Evolutionary conservation across 2,888 invertebrate genomes (phyloP).

Genomic region (Octodonta nipae): DNA sequence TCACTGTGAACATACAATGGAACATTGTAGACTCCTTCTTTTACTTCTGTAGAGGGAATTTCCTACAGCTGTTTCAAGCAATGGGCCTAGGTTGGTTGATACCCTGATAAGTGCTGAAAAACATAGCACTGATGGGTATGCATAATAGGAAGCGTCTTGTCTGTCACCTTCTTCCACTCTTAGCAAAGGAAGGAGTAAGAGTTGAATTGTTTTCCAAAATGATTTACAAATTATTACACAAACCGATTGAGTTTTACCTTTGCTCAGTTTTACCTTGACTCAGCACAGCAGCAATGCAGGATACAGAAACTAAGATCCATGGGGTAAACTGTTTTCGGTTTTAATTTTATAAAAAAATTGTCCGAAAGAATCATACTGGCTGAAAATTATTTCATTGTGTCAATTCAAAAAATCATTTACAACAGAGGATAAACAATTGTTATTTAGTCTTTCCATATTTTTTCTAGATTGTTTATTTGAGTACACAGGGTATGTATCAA

Average conservation of each 20-base stretch:
- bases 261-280: no score
- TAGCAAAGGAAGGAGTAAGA: slow-evolving; percentile 39
- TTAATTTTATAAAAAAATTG: slow-evolving; percentile 61
- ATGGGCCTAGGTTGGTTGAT: slow-evolving; percentile 72
- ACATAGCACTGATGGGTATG: slow-evolving; percentile 47
- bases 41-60: slow-evolving; percentile 71
- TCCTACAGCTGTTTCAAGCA: slow-evolving; percentile 63
- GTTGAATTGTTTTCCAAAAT: slow-evolving; percentile 51
- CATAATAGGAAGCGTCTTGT: slow-evolving; percentile 65
- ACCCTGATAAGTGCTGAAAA: slow-evolving; percentile 74
- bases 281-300: no score
- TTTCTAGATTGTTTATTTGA: slow-evolving; percentile 64
- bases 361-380: slow-evolving; percentile 63
- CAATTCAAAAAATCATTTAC: slow-evolving; percentile 34
- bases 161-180: slow-evolving; percentile 72
- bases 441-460: slow-evolving; percentile 61
- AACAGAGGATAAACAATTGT: slow-evolving; percentile 47
- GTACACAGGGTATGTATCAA: no score
- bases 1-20: slow-evolving; percentile 77
- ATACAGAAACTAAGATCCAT: slow-evolving; percentile 57
- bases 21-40: slow-evolving; percentile 71
- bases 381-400: slow-evolving; percentile 47
- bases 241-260: slow-evolving; percentile 66
- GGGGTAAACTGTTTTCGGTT: slow-evolving; percentile 69
- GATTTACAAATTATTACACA: slow-evolving; percentile 56